Evolutionary conservation across 2,888 invertebrate genomes (phyloP).

Genomic region (Ernsta delagoae): DNA sequence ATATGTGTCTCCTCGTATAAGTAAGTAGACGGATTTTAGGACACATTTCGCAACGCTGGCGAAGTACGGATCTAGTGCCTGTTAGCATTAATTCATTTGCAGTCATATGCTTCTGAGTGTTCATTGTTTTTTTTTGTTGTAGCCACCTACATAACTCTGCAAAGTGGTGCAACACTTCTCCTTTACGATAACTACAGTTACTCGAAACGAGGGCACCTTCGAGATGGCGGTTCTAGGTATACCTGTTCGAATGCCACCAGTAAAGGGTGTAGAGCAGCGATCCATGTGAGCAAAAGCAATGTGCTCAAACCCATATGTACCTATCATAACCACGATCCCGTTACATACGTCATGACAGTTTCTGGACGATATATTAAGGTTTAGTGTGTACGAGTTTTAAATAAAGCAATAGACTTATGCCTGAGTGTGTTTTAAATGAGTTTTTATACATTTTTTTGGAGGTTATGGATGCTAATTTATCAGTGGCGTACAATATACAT

Average conservation of each 20-base stretch:
- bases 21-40: no score
- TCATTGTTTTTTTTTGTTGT: conserved; percentile 5
- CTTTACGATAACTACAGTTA: conserved; percentile 54
- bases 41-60: no score
- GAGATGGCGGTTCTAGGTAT: conserved; percentile 55
- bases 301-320: conserved; percentile 39
- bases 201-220: conserved; percentile 49
- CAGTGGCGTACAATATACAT: neutral
- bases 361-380: conserved; percentile 6
- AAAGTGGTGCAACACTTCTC: conserved; percentile 46
- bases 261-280: conserved; percentile 55
- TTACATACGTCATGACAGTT: conserved; percentile 38
- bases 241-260: conserved; percentile 52
- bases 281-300: conserved; percentile 48
- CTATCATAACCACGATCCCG: conserved; percentile 44
- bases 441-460: neutral
- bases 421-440: neutral
- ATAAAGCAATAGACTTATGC: no score
- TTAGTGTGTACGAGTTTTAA: no score
- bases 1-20: no score
- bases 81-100: no score
- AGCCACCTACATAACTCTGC: conserved; percentile 26
- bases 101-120: no score
- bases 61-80: no score
- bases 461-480: neutral